These are phyloP conservation scores for Heterotilapia buettikoferi DNA, from an alignment of 2,113 vertebrate species.

Conservation along the genomic window DNA sequence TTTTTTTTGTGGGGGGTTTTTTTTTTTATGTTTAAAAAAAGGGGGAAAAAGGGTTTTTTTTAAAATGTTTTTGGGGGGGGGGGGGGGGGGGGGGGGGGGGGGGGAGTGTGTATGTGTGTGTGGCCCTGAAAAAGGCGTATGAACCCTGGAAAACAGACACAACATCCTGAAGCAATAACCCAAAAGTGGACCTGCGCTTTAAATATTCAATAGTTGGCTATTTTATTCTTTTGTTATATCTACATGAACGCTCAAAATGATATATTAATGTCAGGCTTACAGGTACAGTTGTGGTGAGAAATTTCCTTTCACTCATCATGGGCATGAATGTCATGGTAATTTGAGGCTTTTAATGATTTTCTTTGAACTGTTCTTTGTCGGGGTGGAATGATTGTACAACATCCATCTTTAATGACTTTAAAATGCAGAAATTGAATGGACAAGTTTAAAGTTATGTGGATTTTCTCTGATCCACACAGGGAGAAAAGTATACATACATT, in stretches of 20 bases:
- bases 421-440: too few species aligned
- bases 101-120: too few species aligned
- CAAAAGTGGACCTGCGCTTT: rapidly evolving
- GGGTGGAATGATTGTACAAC: neutral
- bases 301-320: neutral
- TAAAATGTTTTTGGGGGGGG: too few species aligned
- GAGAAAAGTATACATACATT: neutral
- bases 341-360: neutral
- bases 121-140: too few species aligned
- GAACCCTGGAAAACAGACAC: too few species aligned
- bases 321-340: neutral
- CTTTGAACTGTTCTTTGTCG: neutral
- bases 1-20: too few species aligned
- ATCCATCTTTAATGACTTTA: neutral
- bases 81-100: too few species aligned
- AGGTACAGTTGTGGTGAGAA: neutral
- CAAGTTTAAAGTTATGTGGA: too few species aligned
- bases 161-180: neutral
- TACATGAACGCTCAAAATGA: neutral
- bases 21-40: too few species aligned
- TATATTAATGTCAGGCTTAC: neutral
- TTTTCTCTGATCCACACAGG: neutral
- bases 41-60: too few species aligned
- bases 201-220: neutral
- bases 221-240: neutral